A percentile compares a stretch with the other conserved stretches of the same genome.
Evolutionary conservation across 1,140 invertebrate species (phyloP).

Genomic region (Vanessa tameamea): DNA sequence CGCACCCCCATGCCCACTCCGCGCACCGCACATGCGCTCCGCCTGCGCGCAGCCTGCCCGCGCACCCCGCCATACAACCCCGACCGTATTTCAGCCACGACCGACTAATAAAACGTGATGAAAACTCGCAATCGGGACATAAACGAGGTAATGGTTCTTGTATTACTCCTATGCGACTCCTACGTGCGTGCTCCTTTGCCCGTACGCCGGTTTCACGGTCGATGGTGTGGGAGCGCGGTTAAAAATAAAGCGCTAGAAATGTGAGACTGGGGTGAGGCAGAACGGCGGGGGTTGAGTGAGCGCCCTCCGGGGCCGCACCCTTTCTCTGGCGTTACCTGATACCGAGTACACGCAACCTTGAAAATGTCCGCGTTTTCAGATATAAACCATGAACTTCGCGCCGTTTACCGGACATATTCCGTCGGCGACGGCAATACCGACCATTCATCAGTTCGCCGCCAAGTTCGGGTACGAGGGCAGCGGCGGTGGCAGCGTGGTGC

Average conservation of each 20-base stretch:
- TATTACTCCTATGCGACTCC: neutral
- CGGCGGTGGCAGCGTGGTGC: constrained; percentile 54
- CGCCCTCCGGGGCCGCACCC: constrained; percentile 64
- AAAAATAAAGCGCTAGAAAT: constrained; percentile 77
- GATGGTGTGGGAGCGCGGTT: constrained; percentile 73
- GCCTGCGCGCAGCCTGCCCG: constrained; percentile 54
- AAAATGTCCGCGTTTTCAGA: constrained; percentile 52
- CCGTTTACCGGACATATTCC: constrained; percentile 72
- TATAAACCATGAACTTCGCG: constrained; percentile 66
- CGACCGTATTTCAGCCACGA: constrained; percentile 61
- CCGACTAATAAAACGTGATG: constrained; percentile 61
- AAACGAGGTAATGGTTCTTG: constrained; percentile 60
- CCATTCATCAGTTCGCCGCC: constrained; percentile 73
- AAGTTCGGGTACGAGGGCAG: constrained; percentile 71
- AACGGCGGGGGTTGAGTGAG: constrained; percentile 73
- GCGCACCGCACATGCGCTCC: constrained; percentile 44
- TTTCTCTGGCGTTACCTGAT: constrained; percentile 40
- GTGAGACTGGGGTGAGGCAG: constrained; percentile 73
- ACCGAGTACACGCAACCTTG: constrained; percentile 41
- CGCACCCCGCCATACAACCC: constrained; percentile 56
- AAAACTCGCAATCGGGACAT: constrained; percentile 48
- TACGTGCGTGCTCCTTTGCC: constrained; percentile 6
- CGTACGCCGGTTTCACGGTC: constrained; percentile 20
- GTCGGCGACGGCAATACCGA: constrained; percentile 60
- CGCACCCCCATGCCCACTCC: constrained; percentile 33